These are phyloP conservation scores for Porites cylindrica DNA, from an alignment of 92 coral and sea anemone species.

Conservation along the genomic window DNA sequence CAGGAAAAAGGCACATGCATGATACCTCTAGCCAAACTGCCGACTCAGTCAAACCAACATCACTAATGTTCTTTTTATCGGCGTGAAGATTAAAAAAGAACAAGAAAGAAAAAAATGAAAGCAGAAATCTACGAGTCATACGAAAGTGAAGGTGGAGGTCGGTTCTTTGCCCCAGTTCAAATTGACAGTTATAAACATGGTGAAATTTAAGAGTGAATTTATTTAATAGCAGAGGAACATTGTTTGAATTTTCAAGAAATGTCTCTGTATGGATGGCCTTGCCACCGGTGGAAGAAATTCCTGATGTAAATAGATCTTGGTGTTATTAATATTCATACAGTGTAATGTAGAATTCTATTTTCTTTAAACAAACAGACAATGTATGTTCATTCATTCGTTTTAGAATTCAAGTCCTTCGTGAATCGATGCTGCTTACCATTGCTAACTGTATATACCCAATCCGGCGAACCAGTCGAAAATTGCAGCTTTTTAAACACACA, in stretches of 20 bases:
- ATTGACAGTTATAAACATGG: not conserved
- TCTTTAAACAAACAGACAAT: slow-evolving; percentile 52
- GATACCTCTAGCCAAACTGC: too few species aligned
- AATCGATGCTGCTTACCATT: not conserved
- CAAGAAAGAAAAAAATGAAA: not conserved
- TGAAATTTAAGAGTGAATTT: slow-evolving; percentile 11
- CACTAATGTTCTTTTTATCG: not conserved
- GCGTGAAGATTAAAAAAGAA: not conserved
- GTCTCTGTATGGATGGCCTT: not conserved
- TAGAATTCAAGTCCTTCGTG: slow-evolving; percentile 33
- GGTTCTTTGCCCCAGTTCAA: not conserved
- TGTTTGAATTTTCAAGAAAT: slow-evolving; percentile 26
- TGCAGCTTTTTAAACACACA: not conserved
- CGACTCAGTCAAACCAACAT: slow-evolving; percentile 2
- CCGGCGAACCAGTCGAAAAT: not conserved
- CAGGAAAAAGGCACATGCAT: not conserved
- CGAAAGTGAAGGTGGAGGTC: not conserved
- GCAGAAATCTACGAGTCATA: not conserved
- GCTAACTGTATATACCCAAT: not conserved
- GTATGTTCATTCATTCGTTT: slow-evolving; percentile 40
- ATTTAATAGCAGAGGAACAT: not conserved
- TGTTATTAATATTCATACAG: slow-evolving; percentile 62
- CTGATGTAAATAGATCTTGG: slow-evolving; percentile 65
- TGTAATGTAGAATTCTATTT: slow-evolving; percentile 64
- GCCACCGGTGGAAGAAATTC: slow-evolving; percentile 3